A percentile compares a stretch with the other conserved stretches of the same genome.
These are phyloP conservation scores for Leuctra nigra DNA, from an alignment of 2,888 invertebrate genomes.

Conservation along the genomic window DNA sequence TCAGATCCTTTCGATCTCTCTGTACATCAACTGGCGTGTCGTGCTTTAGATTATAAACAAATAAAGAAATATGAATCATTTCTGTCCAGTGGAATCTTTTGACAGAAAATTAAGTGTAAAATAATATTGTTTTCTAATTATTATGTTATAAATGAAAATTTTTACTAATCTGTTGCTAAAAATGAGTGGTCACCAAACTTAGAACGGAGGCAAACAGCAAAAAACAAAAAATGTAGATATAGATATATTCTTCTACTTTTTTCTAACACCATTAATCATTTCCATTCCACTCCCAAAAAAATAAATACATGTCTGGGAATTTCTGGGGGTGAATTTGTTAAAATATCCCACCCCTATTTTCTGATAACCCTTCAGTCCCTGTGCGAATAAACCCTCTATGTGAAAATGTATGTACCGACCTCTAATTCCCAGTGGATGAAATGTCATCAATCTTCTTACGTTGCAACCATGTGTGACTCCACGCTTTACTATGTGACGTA, in stretches of 20 bases:
- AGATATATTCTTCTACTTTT: slow-evolving; percentile 10
- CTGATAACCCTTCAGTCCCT: slow-evolving; percentile 17
- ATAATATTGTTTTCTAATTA: not conserved
- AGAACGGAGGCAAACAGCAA: slow-evolving; percentile 15
- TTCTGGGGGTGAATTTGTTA: slow-evolving; percentile 9
- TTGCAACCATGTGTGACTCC: slow-evolving; percentile 3
- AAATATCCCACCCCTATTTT: slow-evolving; percentile 8
- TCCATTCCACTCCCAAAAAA: slow-evolving; percentile 10
- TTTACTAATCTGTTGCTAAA: not conserved
- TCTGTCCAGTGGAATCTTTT: no score
- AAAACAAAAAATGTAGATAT: no score
- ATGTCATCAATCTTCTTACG: slow-evolving; percentile 8
- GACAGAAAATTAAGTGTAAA: no score
- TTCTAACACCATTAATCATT: slow-evolving; percentile 13
- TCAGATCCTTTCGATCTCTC: no score
- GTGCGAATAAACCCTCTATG: not conserved
- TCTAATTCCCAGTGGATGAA: slow-evolving; percentile 1
- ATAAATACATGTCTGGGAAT: slow-evolving; percentile 18
- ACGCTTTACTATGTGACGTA: slow-evolving; percentile 13
- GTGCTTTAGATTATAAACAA: no score
- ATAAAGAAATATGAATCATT: no score
- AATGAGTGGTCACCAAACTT: slow-evolving; percentile 21
- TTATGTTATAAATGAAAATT: not conserved
- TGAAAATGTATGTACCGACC: not conserved
- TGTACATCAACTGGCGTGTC: no score